phyloP scores from a whole-genome alignment of 2,888 invertebrate genomes.

The Ophion ventricosus region DNA sequence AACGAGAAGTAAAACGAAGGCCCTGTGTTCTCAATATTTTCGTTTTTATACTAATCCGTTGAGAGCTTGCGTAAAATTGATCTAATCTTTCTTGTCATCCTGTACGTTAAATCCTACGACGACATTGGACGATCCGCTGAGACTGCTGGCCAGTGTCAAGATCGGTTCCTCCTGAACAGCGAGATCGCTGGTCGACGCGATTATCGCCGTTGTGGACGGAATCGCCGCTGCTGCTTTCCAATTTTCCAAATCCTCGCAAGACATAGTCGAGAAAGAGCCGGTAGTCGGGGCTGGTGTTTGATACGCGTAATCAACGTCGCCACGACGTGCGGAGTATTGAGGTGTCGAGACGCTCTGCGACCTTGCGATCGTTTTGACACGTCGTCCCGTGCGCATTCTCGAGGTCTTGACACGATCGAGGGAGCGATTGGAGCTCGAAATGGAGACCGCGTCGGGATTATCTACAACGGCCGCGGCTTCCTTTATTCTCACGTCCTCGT shows the following conservation, averaged over 20 bases:
- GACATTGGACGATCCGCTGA: constrained; percentile 74
- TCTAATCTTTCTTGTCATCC: constrained; percentile 65
- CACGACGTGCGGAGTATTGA: constrained; percentile 60
- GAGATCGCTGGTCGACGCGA: constrained; percentile 39
- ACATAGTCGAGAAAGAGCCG: constrained; percentile 76
- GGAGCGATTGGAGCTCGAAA: constrained; percentile 61
- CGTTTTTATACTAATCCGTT: not conserved
- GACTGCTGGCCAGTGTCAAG: constrained; percentile 77
- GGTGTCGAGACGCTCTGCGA: constrained; percentile 77
- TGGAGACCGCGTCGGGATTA: constrained; percentile 50
- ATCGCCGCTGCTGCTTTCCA: constrained; percentile 69
- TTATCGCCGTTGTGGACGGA: constrained; percentile 8
- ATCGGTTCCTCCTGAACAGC: constrained; percentile 71
- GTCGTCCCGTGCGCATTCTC: constrained; percentile 54
- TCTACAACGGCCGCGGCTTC: constrained; percentile 66
- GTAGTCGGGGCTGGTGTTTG: constrained; percentile 62
- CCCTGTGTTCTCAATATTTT: not conserved
- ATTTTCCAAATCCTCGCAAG: constrained; percentile 72
- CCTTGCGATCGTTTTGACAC: constrained; percentile 70
- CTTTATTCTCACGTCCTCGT: constrained; percentile 80
- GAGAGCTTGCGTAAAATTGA: not conserved
- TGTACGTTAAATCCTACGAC: constrained; percentile 78
- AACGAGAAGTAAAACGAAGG: too few relatives aligned
- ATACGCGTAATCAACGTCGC: constrained; percentile 49
- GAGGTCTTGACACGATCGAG: constrained; percentile 56